Evolutionary conservation across 2,113 vertebrate species (phyloP).

Genomic region (Callaeas wilsoni): DNA sequence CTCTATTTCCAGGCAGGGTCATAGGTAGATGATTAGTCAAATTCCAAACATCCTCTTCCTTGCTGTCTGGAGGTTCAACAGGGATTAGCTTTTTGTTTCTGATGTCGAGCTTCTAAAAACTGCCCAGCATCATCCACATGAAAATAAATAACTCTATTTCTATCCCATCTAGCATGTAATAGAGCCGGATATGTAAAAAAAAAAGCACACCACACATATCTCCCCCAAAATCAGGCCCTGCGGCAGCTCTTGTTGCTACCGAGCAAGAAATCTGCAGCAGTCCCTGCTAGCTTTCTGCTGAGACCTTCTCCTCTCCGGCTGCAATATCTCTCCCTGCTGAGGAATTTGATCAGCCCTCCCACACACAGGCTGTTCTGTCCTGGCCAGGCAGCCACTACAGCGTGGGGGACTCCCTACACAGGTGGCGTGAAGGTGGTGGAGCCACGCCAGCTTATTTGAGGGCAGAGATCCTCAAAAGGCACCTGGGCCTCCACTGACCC

Average conservation of each 20-base stretch:
- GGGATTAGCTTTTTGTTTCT: constrained; percentile 46
- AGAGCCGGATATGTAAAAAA: not conserved
- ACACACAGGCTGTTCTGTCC: not conserved
- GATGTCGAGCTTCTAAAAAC: constrained; percentile 43
- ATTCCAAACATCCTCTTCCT: constrained; percentile 72
- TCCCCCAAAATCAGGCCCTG: not conserved
- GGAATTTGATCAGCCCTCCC: constrained; percentile 2
- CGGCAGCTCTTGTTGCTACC: not conserved
- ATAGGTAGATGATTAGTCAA: constrained; percentile 60
- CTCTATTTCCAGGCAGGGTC: constrained; percentile 27
- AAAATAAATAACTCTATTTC: constrained; percentile 67
- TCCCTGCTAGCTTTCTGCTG: not conserved
- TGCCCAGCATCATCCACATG: constrained; percentile 1
- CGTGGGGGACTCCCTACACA: not conserved
- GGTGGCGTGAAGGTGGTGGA: not conserved
- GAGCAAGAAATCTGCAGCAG: not conserved
- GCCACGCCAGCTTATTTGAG: not conserved
- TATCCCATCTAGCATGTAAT: constrained; percentile 13
- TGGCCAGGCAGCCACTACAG: not conserved
- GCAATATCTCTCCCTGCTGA: not conserved
- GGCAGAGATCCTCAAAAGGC: not conserved
- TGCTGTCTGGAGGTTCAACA: constrained; percentile 33
- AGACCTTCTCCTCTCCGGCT: not conserved
- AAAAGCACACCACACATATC: not conserved
- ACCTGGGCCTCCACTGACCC: not conserved